Conservation (phyloP, 2,888 invertebrate species). For the Tortricodes alternella region DNA sequence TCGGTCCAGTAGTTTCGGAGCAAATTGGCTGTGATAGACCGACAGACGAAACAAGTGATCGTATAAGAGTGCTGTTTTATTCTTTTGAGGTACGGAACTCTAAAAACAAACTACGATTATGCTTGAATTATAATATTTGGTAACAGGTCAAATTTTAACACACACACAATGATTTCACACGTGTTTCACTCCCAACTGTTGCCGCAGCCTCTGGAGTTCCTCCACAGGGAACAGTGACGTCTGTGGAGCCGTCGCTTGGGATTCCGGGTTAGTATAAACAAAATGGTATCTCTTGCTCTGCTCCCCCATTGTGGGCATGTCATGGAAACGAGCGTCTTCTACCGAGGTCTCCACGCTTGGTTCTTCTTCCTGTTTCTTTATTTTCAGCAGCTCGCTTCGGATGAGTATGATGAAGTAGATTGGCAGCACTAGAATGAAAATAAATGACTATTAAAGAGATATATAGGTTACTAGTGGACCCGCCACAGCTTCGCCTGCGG, state of each 20-base stretch:
- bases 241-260: neutral
- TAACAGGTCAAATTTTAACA: neutral
- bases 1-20: too few species aligned
- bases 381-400: neutral
- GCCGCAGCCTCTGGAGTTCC: conserved; percentile 6
- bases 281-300: neutral
- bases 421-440: conserved; percentile 5
- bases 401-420: conserved; percentile 18
- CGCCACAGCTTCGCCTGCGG: too few species aligned
- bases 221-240: neutral
- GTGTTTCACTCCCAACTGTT: neutral
- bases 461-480: too few species aligned
- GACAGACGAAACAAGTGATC: too few species aligned
- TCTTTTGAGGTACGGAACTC: too few species aligned
- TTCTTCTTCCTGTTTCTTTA: neutral
- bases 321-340: conserved; percentile 5
- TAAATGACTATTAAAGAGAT: neutral
- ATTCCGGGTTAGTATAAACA: neutral
- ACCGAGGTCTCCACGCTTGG: too few species aligned
- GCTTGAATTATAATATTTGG: too few species aligned
- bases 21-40: too few species aligned
- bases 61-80: too few species aligned
- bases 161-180: neutral
- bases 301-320: neutral
- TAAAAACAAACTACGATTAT: too few species aligned